These are phyloP conservation scores for Epirrhoe tristata DNA, from an alignment of 2,888 invertebrate species.

Conservation along the genomic window DNA sequence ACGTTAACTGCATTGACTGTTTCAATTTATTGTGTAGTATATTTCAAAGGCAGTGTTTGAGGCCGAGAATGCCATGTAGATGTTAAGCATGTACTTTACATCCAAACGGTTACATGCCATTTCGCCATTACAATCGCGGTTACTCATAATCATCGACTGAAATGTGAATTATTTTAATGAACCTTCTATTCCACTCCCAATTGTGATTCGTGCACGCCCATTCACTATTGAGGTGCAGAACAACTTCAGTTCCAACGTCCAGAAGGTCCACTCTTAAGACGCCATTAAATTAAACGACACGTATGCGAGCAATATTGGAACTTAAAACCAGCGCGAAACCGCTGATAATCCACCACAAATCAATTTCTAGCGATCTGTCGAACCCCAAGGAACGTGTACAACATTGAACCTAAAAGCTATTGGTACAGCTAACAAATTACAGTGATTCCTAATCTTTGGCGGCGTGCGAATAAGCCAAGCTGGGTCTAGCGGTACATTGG, in stretches of 20 bases:
- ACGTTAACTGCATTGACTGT: conserved; percentile 23
- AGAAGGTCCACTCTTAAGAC: conserved; percentile 11
- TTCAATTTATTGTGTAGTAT: conserved; percentile 27
- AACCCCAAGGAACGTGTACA: background rate
- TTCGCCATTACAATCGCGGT: conserved; percentile 15
- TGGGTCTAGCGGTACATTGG: conserved; percentile 55
- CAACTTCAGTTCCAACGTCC: conserved; percentile 2
- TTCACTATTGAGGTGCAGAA: conserved; percentile 58
- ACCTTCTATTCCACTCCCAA: conserved; percentile 25
- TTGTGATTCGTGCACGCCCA: conserved; percentile 60
- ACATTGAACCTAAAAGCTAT: conserved; percentile 9
- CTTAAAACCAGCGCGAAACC: conserved; percentile 8
- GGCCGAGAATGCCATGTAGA: conserved; percentile 6
- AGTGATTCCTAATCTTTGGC: conserved; percentile 11
- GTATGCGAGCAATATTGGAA: background rate
- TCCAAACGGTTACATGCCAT: conserved; percentile 17
- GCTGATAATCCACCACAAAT: conserved; percentile 8
- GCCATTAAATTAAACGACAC: conserved; percentile 4
- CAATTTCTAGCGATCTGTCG: background rate
- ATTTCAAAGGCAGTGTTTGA: conserved; percentile 9
- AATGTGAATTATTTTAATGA: conserved; percentile 28
- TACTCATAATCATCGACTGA: conserved; percentile 14
- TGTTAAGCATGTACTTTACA: conserved; percentile 4
- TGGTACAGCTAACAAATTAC: conserved; percentile 7
- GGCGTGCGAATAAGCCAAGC: conserved; percentile 21